Base-by-base conservation (phyloP, 2,888 invertebrate species). In the Pomacea canaliculata region DNA sequence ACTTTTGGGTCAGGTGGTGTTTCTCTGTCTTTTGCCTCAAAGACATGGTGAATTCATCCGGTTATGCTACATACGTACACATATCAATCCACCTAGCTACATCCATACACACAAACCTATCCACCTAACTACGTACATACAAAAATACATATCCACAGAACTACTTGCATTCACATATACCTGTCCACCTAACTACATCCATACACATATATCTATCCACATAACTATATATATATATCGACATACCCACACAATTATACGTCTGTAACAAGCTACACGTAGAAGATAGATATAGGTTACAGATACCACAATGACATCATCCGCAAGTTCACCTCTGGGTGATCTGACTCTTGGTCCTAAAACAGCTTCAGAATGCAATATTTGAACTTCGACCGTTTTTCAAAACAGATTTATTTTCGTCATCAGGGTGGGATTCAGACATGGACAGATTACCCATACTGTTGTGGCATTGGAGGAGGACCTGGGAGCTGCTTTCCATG, bases 401-500 rank as follows among this genome's bases (percentile, higher is more conserved):
- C 37, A 56, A 16, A 13, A 56, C 51, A 56, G 8, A 56, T 18
- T 37, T 37, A 23, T 12, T 76, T 51, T 51, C 16, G 46, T 37
- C 73, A 71, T 12, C 77, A 88, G 88, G 88, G 88, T 27, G 88
- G 88, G 19, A 74, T 88, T n/a, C 85, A 85, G 70, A 80, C 81
- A 3, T 84, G 83, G 82, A 76, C 79, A 48, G 83, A 84, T 60
- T 88, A 87, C 79, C 72, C 77, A 51, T 88, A 88, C 74, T 88
- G 88, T 69, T 81, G 82, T 59, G 88, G 88, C 63, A 74, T 82
- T 23, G 85, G 84, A 1, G 85, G 85, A 8, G 81, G 78, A 27
- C 81, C 80, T 0, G 85, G 83, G 4, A 83, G 83, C 10, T 88
- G 88, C 78, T 83, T 81, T 66, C 83, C 83, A 7, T 88, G 88